These are phyloP conservation scores for Desoria tigrina DNA, from an alignment of 2,888 invertebrate species.

Conservation along the genomic window DNA sequence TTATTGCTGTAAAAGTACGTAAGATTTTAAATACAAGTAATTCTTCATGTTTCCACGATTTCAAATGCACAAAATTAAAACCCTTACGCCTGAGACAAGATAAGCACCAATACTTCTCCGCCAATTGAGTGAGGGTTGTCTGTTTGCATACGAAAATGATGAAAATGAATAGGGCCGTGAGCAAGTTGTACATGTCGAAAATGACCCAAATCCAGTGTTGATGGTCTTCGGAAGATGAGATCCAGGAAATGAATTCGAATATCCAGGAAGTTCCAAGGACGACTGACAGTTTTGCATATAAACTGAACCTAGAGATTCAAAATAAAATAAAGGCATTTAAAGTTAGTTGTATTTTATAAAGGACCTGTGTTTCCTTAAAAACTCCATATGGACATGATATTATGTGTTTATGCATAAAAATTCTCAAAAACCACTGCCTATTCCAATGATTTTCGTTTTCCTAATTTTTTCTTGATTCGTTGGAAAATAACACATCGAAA, in stretches of 20 bases:
- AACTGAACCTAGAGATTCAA: background rate
- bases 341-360: background rate
- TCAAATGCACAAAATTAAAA: too few species aligned
- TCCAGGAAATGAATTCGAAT: constrained; percentile 15
- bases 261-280: constrained; percentile 2
- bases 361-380: too few species aligned
- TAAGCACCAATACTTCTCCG: background rate
- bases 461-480: too few species aligned
- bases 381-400: too few species aligned
- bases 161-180: constrained; percentile 6
- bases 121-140: background rate
- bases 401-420: too few species aligned
- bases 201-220: background rate
- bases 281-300: background rate
- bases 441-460: too few species aligned
- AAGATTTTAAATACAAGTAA: too few species aligned
- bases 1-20: too few species aligned
- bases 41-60: too few species aligned
- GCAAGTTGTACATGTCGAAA: constrained; percentile 10
- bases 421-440: too few species aligned
- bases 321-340: background rate
- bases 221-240: background rate
- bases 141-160: constrained; percentile 7
- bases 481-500: too few species aligned
- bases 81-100: constrained; percentile 4